Percentiles rank a stretch among this genome's conserved stretches.
phyloP scores from a whole-genome alignment of 2,797 vertebrate species.

The Sparidentex hasta region DNA sequence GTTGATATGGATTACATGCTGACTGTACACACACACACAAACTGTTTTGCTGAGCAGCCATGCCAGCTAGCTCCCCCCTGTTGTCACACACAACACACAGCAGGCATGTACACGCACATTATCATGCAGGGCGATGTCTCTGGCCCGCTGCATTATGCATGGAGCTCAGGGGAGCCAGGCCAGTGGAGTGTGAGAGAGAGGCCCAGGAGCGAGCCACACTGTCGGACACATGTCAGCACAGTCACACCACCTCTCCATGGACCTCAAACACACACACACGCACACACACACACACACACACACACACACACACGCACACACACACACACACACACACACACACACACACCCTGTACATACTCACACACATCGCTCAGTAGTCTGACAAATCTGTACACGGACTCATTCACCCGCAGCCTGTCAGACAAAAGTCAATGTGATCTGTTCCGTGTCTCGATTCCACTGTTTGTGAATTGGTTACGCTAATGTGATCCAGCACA shows the following conservation, averaged over 20 bases:
- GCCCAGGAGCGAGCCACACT: conserved; percentile 77
- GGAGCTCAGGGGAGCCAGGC: conserved; percentile 78
- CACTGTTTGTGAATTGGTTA: conserved; percentile 60
- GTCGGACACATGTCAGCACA: conserved; percentile 85
- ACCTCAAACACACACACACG: conserved; percentile 53
- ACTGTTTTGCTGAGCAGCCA: conserved; percentile 58
- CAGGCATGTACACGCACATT: conserved; percentile 63
- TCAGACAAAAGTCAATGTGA: conserved; percentile 79
- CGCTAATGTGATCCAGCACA: conserved; percentile 59
- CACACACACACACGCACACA: conserved; percentile 42
- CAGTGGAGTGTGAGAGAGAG: conserved; percentile 83
- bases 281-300: conserved; percentile 44
- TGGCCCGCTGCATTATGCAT: conserved; percentile 86
- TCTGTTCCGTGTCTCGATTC: conserved; percentile 68
- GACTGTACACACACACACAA: conserved; percentile 32
- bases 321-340: conserved; percentile 35
- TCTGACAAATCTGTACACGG: conserved; percentile 83
- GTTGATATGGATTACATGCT: conserved; percentile 30
- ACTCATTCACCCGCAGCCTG: conserved; percentile 74
- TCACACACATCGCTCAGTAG: conserved; percentile 68
- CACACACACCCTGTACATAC: conserved; percentile 25
- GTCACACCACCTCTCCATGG: conserved; percentile 76
- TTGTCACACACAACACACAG: conserved; percentile 56
- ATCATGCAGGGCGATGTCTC: conserved; percentile 80
- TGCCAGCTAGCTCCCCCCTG: conserved; percentile 47